Conservation (phyloP, 1,140 invertebrate species). For the Zaprionus kolodkinae region DNA sequence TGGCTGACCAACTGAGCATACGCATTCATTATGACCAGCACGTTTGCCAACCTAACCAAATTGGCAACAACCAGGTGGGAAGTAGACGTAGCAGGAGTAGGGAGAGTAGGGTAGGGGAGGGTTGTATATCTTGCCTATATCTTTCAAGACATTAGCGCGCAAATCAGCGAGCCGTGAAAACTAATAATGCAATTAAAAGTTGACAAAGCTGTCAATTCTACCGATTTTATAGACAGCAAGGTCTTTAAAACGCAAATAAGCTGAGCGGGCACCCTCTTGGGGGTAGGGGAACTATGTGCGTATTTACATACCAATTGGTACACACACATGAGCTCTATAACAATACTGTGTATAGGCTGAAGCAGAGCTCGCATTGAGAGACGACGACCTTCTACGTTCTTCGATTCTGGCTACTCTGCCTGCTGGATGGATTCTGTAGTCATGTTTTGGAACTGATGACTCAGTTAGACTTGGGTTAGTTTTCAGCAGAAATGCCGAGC, state of each 20-base stretch:
- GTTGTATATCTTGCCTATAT: background rate
- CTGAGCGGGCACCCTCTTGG: constrained; percentile 4
- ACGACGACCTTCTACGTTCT: background rate
- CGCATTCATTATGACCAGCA: constrained; percentile 26
- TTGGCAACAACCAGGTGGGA: constrained; percentile 22
- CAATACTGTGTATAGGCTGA: background rate
- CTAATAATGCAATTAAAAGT: constrained; percentile 78
- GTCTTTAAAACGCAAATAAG: constrained; percentile 76
- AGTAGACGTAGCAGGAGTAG: too few relatives aligned
- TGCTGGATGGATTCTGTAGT: constrained; percentile 16
- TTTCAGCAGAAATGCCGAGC: constrained; percentile 43
- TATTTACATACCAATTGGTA: constrained; percentile 33
- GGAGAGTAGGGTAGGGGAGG: background rate
- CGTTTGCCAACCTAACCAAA: constrained; percentile 30
- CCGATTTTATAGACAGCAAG: constrained; percentile 48
- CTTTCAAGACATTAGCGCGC: constrained; percentile 22
- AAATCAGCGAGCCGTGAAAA: constrained; percentile 66
- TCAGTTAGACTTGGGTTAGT: constrained; percentile 38
- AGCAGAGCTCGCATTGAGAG: background rate
- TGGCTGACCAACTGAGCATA: constrained; percentile 22
- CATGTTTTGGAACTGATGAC: constrained; percentile 19
- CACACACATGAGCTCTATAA: constrained; percentile 16
- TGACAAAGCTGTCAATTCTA: constrained; percentile 70
- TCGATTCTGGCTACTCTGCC: background rate
- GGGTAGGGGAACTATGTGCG: constrained; percentile 10